These are phyloP conservation scores for Tamias sibiricus DNA, from an alignment of 2,113 vertebrate species.

Conservation along the genomic window DNA sequence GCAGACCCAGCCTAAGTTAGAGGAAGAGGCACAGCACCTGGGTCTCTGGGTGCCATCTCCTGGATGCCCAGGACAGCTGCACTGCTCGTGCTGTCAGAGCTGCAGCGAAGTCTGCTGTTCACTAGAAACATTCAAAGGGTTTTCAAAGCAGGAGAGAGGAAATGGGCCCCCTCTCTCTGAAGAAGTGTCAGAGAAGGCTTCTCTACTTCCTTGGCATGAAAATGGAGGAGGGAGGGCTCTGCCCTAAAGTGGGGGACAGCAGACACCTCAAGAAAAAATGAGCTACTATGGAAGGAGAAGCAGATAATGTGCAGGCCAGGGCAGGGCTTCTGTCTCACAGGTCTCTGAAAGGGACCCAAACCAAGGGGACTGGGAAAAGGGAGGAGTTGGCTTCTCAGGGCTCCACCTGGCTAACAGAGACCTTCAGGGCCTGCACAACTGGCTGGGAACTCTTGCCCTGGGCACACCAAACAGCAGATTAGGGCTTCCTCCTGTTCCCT, in stretches of 20 bases:
- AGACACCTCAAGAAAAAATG: background rate
- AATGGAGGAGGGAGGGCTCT: background rate
- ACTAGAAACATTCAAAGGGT: background rate
- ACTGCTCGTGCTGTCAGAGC: background rate
- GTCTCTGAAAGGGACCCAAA: background rate
- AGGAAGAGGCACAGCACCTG: background rate
- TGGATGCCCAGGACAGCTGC: too few relatives aligned
- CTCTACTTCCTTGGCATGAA: background rate
- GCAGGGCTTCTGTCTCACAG: too few relatives aligned
- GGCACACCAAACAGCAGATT: background rate
- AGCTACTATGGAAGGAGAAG: background rate
- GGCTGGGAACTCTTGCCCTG: background rate
- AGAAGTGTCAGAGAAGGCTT: background rate
- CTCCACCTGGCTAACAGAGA: background rate
- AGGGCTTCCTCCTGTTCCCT: background rate
- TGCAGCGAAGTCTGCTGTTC: background rate
- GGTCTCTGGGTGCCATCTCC: background rate
- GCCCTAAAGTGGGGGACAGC: background rate
- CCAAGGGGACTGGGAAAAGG: background rate
- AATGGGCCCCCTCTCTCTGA: background rate
- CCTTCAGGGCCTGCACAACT: background rate
- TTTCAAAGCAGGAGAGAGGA: background rate
- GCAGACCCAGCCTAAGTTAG: background rate
- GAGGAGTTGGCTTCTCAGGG: background rate
- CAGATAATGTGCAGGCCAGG: background rate